Conservation (phyloP, 2,113 vertebrate genomes). For the Lethenteron reissneri region DNA sequence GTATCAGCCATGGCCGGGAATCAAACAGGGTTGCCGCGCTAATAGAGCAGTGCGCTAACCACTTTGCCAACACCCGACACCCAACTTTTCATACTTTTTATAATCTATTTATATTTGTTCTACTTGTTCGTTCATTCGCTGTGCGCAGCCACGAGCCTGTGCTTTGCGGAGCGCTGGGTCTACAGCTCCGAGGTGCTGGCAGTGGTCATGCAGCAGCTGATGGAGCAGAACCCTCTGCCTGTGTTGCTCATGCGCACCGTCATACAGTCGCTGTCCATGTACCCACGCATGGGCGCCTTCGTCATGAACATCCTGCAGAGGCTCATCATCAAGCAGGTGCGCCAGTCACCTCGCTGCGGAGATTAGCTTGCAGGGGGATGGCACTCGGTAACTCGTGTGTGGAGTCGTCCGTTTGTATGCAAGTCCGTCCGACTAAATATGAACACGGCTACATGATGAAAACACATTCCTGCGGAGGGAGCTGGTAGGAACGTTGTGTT, state of each 20-base stretch:
- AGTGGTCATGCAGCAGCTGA: conserved; percentile 87
- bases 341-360: too few relatives aligned
- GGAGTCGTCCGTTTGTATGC: background rate
- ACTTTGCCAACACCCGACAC: too few relatives aligned
- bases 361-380: background rate
- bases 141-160: conserved; percentile 69
- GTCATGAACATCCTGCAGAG: conserved; percentile 84
- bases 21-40: too few relatives aligned
- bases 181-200: conserved; percentile 83
- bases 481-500: too few relatives aligned
- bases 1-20: too few relatives aligned
- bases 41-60: too few relatives aligned
- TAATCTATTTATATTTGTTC: background rate
- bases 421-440: too few relatives aligned
- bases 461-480: too few relatives aligned
- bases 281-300: conserved; percentile 64
- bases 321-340: conserved; percentile 78
- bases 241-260: conserved; percentile 85
- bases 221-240: conserved; percentile 74
- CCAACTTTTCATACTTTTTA: background rate
- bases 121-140: background rate
- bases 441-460: too few relatives aligned
- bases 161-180: conserved; percentile 64
- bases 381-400: background rate
- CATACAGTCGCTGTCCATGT: conserved; percentile 86